Evolutionary conservation across 2,113 vertebrate genomes (phyloP), one percentile per base, ranked within the genome.

Genomic region (Podarcis cretensis): DNA sequence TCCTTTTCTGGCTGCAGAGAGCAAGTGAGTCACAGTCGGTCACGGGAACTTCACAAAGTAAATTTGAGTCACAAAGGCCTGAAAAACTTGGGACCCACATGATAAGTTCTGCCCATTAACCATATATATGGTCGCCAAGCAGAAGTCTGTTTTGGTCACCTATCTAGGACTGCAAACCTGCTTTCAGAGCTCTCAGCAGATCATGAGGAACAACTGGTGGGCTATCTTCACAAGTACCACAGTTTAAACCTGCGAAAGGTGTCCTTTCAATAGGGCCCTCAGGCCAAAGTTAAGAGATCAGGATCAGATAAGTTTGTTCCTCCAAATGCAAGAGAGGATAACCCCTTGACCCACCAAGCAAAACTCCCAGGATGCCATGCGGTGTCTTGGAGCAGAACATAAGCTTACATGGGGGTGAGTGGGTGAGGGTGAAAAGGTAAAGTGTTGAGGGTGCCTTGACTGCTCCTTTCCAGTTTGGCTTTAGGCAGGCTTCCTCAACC

Each of bases 1-100:
- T 63, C 81, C 1, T 59, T 90, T 95, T 77, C 37, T 66, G 48
- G 63, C 25, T 91, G 68, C 21, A 76, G 92, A 87, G 87, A 21
- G 3, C 78, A 89, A 92, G 85, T 0, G 4, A 25, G 89, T 90
- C 81, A 83, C 14, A 14, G 37, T 35, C n/a, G 32, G 81, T 69
- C 74, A 69, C 32, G 37, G 16, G 20, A 68, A 77, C 59, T 77
- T 88, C n/a, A 25, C 71, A 77, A 77, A 83, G 59, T 83, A 35
- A 54, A 83, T 68, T 54, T 65, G 21, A 77, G 35, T 63, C 43
- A 16, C 54, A 23, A 18, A 35, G 40, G 59, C 14, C 40, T 83
- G 40, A 21, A 54, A 77, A 83, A 20, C 7, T 1, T 37, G 3
- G 16, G 40, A 77, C 20, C n/a, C 10, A 59, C 81, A 66, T 20